Conservation (phyloP, 1,140 invertebrate species). For the Battus philenor region DNA sequence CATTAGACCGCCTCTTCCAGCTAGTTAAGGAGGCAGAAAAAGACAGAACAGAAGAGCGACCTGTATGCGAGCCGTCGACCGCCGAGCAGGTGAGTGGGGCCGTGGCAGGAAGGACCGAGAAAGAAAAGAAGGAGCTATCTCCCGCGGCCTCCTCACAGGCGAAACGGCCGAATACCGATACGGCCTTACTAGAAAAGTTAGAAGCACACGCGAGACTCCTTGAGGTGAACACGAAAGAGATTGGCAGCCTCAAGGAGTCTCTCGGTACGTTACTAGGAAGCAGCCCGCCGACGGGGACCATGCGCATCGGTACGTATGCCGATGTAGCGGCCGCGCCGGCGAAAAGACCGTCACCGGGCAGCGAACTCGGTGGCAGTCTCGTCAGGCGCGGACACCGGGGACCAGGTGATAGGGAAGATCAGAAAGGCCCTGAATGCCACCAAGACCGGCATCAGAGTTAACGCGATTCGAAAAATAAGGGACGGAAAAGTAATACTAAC, state of each 20-base stretch:
- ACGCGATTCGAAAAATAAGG: conserved; percentile 9
- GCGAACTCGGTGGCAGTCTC: conserved; percentile 4
- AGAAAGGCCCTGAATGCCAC: conserved; percentile 5
- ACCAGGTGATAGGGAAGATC: conserved; percentile 4
- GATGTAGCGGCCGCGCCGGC: background rate
- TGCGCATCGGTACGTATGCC: too few relatives aligned
- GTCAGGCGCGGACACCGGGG: background rate
- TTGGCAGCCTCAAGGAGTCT: too few relatives aligned
- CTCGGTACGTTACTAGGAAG: background rate
- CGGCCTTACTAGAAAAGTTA: too few relatives aligned
- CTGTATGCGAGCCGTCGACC: too few relatives aligned
- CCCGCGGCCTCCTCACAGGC: too few relatives aligned
- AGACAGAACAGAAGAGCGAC: too few relatives aligned
- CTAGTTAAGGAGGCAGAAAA: background rate
- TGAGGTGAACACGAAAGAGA: too few relatives aligned
- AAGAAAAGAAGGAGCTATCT: too few relatives aligned
- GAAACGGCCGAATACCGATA: too few relatives aligned
- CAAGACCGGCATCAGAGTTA: background rate
- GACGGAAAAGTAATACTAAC: conserved; percentile 12
- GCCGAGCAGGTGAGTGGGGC: too few relatives aligned
- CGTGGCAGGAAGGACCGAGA: too few relatives aligned
- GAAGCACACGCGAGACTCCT: background rate
- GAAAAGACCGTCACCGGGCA: background rate
- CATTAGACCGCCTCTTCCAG: background rate
- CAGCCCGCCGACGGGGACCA: background rate